These are phyloP conservation scores for Liopterus haemorrhoidalis DNA, from an alignment of 2,888 invertebrate genomes.

Conservation along the genomic window DNA sequence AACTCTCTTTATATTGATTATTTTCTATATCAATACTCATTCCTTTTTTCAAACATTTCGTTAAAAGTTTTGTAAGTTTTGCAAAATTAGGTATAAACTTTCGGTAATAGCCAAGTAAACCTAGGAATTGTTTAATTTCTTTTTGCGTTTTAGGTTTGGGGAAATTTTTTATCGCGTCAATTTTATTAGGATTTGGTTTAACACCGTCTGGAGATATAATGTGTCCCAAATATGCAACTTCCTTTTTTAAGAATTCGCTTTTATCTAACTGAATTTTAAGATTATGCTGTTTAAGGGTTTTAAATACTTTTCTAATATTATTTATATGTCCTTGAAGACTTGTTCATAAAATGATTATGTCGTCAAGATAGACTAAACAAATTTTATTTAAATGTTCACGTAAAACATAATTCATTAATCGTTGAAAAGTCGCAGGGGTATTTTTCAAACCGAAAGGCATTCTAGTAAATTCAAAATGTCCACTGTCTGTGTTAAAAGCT, in stretches of 20 bases:
- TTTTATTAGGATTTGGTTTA: constrained; percentile 3
- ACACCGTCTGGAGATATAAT: constrained; percentile 3
- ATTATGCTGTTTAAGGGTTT: too few species aligned
- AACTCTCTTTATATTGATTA: too few species aligned
- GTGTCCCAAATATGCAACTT: constrained; percentile 2
- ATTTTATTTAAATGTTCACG: constrained; percentile 9
- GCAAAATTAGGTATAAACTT: neutral
- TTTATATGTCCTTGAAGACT: neutral
- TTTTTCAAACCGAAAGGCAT: constrained; percentile 32
- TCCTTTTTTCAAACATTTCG: too few species aligned
- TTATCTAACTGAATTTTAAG: constrained; percentile 1
- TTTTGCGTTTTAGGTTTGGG: too few species aligned
- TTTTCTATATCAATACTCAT: too few species aligned
- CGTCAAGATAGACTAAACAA: constrained; percentile 3
- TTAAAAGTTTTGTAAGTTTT: constrained; percentile 4
- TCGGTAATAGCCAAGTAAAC: constrained; percentile 27
- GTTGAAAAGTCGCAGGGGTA: constrained; percentile 31
- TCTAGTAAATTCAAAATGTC: constrained; percentile 29
- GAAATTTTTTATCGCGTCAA: too few species aligned
- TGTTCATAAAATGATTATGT: neutral
- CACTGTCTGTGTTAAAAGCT: constrained; percentile 27
- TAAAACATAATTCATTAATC: constrained; percentile 25
- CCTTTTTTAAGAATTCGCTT: neutral
- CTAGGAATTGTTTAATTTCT: too few species aligned
- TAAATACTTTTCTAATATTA: neutral